These are phyloP conservation scores for Colostygia pectinataria DNA, from an alignment of 2,888 invertebrate species.

Conservation along the genomic window DNA sequence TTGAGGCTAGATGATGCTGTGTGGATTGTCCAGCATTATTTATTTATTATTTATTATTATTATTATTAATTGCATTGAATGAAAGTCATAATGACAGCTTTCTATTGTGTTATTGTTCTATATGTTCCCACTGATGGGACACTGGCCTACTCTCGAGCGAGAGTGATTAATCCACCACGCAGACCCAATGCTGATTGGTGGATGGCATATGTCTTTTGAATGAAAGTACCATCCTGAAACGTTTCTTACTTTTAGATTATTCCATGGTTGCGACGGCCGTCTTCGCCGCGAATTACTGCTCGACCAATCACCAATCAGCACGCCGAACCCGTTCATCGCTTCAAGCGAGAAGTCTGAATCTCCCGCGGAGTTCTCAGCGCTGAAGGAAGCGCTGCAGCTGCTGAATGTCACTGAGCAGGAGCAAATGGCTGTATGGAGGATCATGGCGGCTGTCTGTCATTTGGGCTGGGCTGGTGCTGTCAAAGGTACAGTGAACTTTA, in stretches of 20 bases:
- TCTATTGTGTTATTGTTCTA: no score
- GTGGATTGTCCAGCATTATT: no score
- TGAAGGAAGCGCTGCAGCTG: conserved; percentile 89
- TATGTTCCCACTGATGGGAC: no score
- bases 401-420: conserved; percentile 91
- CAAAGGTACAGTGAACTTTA: conserved; percentile 87
- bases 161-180: no score
- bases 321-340: conserved; percentile 89
- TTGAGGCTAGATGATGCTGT: no score
- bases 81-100: no score
- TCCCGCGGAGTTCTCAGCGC: conserved; percentile 90
- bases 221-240: no score
- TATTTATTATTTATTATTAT: no score
- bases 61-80: no score
- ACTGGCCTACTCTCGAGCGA: no score
- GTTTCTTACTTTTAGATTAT: conserved; percentile 79
- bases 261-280: conserved; percentile 92
- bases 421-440: conserved; percentile 91
- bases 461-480: conserved; percentile 93
- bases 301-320: conserved; percentile 83
- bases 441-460: conserved; percentile 97
- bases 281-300: conserved; percentile 92
- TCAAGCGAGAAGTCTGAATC: conserved; percentile 92
- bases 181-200: no score
- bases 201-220: no score